phyloP scores from a whole-genome alignment of 2,797 vertebrate genomes.

The Gadopsis bispinosus region DNA sequence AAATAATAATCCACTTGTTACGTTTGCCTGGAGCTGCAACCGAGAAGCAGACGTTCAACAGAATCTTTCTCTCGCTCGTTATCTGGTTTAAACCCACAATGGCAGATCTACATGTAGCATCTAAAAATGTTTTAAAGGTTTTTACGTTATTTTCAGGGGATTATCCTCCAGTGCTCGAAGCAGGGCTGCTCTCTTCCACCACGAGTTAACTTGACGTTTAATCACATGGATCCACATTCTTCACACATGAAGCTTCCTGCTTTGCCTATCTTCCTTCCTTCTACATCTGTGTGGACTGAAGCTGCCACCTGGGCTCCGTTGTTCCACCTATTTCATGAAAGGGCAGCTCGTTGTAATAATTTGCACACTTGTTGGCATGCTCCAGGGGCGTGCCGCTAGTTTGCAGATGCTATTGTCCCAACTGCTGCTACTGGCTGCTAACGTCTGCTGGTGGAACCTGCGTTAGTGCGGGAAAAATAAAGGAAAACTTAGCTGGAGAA shows the following conservation, averaged over 20 bases:
- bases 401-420: constrained; percentile 1
- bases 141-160: neutral
- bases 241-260: neutral
- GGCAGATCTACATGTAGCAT: neutral
- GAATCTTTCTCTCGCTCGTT: constrained; percentile 1
- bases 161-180: neutral
- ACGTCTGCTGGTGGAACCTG: neutral
- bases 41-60: neutral
- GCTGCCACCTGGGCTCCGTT: constrained; percentile 27
- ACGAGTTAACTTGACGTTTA: constrained; percentile 14
- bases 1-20: neutral
- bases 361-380: constrained; percentile 4
- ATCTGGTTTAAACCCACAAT: neutral
- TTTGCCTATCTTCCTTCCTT: neutral
- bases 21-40: neutral
- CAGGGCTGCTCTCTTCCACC: neutral
- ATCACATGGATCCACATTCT: constrained; percentile 10
- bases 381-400: neutral
- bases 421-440: neutral
- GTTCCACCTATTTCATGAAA: constrained; percentile 8
- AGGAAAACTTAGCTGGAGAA: neutral
- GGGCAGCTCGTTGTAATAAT: constrained; percentile 43
- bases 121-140: neutral
- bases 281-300: neutral
- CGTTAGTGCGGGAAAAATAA: neutral